Conservation (phyloP, 1,140 invertebrate genomes). For the Ceratosolen solmsi region DNA sequence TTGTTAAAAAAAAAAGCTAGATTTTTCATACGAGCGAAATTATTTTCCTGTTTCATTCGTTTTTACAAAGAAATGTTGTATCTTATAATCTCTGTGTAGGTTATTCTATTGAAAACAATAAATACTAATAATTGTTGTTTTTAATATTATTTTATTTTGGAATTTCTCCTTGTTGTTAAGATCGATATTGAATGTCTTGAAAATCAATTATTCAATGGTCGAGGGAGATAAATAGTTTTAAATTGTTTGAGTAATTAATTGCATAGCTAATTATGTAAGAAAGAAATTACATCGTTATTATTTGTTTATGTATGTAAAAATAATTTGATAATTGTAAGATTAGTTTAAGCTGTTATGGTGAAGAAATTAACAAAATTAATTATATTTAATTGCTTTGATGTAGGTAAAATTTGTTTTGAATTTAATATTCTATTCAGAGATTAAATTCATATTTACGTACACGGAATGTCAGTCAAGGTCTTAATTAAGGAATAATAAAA, state of each 20-base stretch:
- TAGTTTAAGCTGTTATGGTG: background rate
- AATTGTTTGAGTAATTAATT: background rate
- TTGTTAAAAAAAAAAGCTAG: slow-evolving; percentile 34
- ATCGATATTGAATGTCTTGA: too few relatives aligned
- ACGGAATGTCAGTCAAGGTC: slow-evolving; percentile 3
- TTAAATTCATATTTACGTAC: background rate
- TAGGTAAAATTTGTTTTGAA: slow-evolving; percentile 30
- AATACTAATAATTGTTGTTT: background rate
- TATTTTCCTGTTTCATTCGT: slow-evolving; percentile 24
- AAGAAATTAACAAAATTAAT: background rate
- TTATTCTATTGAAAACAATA: slow-evolving; percentile 43
- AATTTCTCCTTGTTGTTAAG: background rate
- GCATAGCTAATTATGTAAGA: too few relatives aligned
- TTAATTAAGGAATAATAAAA: background rate
- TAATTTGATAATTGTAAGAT: too few relatives aligned
- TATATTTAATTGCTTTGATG: background rate
- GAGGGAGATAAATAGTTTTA: too few relatives aligned
- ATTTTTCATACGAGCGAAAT: slow-evolving; percentile 36
- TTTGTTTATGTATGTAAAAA: too few relatives aligned
- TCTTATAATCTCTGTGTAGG: slow-evolving; percentile 7
- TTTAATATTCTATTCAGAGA: slow-evolving; percentile 33
- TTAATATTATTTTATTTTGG: background rate
- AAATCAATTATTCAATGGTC: too few relatives aligned
- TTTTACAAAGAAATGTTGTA: slow-evolving; percentile 23
- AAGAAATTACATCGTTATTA: too few relatives aligned